phyloP scores from a whole-genome alignment of 2,888 invertebrate genomes.

The Acleris holmiana region DNA sequence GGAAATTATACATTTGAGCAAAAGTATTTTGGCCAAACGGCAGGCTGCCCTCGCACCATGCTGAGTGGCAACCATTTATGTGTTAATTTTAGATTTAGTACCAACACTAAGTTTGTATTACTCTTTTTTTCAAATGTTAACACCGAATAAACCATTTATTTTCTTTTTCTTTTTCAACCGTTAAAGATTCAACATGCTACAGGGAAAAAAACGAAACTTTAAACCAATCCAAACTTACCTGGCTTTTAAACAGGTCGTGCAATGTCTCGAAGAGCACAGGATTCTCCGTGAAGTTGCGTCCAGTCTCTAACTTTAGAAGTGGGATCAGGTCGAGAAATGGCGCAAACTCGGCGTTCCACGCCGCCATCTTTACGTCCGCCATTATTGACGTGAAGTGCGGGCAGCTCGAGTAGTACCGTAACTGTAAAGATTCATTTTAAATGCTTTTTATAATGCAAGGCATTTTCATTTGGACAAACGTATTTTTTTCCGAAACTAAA shows the following conservation, averaged over 20 bases:
- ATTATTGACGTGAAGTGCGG: conserved; percentile 59
- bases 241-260: conserved; percentile 67
- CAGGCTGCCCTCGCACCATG: too few species aligned
- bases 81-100: too few species aligned
- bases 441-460: too few species aligned
- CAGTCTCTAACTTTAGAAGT: conserved; percentile 60
- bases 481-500: too few species aligned
- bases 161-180: too few species aligned
- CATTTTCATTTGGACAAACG: too few species aligned
- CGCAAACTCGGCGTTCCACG: conserved; percentile 60
- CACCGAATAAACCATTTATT: too few species aligned
- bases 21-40: too few species aligned
- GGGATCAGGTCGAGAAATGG: conserved; percentile 63
- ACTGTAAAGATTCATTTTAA: conserved; percentile 52
- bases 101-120: too few species aligned
- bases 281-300: conserved; percentile 68
- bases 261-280: conserved; percentile 65
- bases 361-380: conserved; percentile 56
- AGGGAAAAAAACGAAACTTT: neutral
- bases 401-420: conserved; percentile 77
- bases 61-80: too few species aligned
- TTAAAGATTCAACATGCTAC: neutral
- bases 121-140: too few species aligned
- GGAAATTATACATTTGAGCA: too few species aligned
- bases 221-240: conserved; percentile 49